Conservation (phyloP, 2,113 vertebrate species). For the Amia ocellicauda region DNA sequence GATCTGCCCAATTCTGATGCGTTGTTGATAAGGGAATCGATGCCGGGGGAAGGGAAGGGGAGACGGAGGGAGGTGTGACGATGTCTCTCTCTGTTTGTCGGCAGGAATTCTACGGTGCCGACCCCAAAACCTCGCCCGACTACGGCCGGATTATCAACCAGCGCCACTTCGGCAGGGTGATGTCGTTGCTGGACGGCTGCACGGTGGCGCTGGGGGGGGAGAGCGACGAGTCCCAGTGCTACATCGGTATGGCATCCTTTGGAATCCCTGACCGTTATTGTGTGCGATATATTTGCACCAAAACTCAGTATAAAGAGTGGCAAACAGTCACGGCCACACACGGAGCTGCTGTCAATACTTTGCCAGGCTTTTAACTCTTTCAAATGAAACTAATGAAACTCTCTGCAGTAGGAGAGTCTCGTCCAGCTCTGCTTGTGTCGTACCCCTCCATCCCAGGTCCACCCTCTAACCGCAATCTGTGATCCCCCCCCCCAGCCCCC, state of each 20-base stretch:
- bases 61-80: background rate
- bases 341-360: too few species aligned
- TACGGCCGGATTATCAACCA: conserved; percentile 85
- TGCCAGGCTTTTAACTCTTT: too few species aligned
- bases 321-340: too few species aligned
- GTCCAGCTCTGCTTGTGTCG: too few species aligned
- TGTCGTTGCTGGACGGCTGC: conserved; percentile 74
- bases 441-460: too few species aligned
- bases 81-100: background rate
- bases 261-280: too few species aligned
- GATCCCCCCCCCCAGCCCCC: conserved; percentile 60
- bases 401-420: too few species aligned
- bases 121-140: conserved; percentile 77
- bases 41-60: too few species aligned
- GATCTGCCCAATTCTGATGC: background rate
- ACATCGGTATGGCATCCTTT: conserved; percentile 68
- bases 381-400: too few species aligned
- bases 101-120: conserved; percentile 89
- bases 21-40: background rate
- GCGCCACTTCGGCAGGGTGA: conserved; percentile 78
- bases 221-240: conserved; percentile 70
- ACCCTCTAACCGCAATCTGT: too few species aligned
- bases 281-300: too few species aligned
- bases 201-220: conserved; percentile 77
- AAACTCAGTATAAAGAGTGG: too few species aligned